phyloP scores from a whole-genome alignment of 2,888 invertebrate species.

The Drosophila melanosoma region DNA sequence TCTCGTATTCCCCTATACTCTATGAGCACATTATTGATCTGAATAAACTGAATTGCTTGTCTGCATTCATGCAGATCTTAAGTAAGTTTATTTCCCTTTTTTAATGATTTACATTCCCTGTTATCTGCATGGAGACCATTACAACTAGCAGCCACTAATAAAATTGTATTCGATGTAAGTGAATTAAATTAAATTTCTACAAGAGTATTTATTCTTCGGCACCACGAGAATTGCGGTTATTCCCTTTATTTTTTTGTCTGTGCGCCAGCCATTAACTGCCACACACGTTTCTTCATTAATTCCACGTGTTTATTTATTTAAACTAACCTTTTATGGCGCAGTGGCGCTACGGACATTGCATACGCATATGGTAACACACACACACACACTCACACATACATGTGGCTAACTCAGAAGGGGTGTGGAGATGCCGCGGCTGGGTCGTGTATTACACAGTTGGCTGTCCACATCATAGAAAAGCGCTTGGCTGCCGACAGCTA shows the following conservation, averaged over 20 bases:
- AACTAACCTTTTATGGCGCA: slow-evolving; percentile 74
- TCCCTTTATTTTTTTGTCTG: slow-evolving; percentile 9
- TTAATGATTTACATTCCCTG: neutral
- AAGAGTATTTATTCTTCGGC: slow-evolving; percentile 4
- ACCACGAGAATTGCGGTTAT: slow-evolving; percentile 8
- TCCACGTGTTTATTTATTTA: slow-evolving; percentile 78
- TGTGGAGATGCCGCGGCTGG: neutral
- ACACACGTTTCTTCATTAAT: slow-evolving; percentile 75
- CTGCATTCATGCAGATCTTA: neutral
- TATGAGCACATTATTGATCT: neutral
- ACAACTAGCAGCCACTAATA: neutral
- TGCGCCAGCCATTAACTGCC: slow-evolving; percentile 50
- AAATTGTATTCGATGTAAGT: neutral
- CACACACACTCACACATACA: slow-evolving; percentile 22
- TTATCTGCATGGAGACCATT: neutral
- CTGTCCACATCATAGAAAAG: slow-evolving; percentile 53
- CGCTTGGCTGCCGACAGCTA: slow-evolving; percentile 64
- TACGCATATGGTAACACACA: slow-evolving; percentile 36
- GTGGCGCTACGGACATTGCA: slow-evolving; percentile 64
- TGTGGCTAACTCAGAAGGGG: neutral
- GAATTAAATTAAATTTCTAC: neutral
- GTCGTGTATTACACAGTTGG: slow-evolving; percentile 17
- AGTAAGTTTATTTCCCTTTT: neutral
- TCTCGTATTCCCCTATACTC: neutral
- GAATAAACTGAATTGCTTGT: neutral